These are phyloP conservation scores for Rhamnusium bicolor DNA, from an alignment of 2,888 invertebrate species.

Conservation along the genomic window DNA sequence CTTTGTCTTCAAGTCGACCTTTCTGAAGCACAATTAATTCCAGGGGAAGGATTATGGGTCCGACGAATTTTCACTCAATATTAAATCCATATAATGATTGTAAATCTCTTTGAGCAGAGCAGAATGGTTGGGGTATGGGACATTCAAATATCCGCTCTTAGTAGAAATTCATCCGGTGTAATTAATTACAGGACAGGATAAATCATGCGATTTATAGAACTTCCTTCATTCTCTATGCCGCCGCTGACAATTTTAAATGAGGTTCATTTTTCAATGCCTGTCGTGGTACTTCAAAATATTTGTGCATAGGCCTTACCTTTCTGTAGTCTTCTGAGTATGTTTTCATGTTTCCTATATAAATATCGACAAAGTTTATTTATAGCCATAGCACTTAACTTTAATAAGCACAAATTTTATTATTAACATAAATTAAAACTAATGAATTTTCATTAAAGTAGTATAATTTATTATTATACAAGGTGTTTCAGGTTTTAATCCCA, in stretches of 20 bases:
- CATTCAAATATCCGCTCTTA: slow-evolving; percentile 20
- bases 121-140: neutral
- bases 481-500: too few relatives aligned
- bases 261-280: slow-evolving; percentile 21
- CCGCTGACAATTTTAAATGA: slow-evolving; percentile 19
- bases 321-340: too few relatives aligned
- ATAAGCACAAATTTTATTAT: too few relatives aligned
- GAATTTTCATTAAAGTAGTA: too few relatives aligned
- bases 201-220: slow-evolving; percentile 27
- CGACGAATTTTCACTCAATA: neutral
- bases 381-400: too few relatives aligned
- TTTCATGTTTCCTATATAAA: too few relatives aligned
- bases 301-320: neutral
- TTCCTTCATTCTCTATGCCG: slow-evolving; percentile 14
- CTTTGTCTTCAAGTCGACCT: neutral
- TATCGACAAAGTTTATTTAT: too few relatives aligned
- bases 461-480: too few relatives aligned
- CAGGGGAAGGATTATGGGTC: neutral
- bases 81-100: slow-evolving; percentile 21
- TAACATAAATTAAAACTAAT: too few relatives aligned
- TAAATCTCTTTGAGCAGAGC: slow-evolving; percentile 22
- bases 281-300: neutral
- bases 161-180: slow-evolving; percentile 26
- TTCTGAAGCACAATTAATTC: neutral
- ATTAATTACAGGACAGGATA: slow-evolving; percentile 28